A percentile compares a stretch with the other conserved stretches of the same genome.
These are phyloP conservation scores for Eulemur mongoz DNA, from an alignment of 2,797 vertebrate species.

Conservation along the genomic window DNA sequence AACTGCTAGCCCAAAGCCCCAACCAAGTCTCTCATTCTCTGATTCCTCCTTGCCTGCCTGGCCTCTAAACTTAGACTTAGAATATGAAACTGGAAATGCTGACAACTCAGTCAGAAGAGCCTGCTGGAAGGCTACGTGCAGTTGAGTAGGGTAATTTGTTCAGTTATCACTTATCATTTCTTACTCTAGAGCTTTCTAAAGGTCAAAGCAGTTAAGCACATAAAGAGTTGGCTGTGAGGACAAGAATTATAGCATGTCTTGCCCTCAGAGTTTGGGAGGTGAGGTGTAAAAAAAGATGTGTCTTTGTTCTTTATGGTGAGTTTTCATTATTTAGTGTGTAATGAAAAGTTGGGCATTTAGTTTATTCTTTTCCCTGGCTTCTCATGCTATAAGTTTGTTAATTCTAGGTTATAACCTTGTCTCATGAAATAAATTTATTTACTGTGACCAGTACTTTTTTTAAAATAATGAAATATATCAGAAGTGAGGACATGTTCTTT, in stretches of 20 bases:
- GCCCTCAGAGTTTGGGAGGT: not conserved
- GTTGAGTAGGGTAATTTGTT: not conserved
- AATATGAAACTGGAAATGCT: not conserved
- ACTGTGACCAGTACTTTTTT: not conserved
- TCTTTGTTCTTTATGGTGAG: not conserved
- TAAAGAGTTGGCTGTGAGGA: not conserved
- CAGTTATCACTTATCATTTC: not conserved
- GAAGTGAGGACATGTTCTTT: not conserved
- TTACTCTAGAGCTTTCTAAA: not conserved
- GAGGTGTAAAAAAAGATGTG: not conserved
- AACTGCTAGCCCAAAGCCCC: not conserved
- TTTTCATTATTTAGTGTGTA: not conserved
- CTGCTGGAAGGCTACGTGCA: not conserved
- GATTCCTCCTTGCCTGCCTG: not conserved
- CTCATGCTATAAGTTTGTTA: not conserved
- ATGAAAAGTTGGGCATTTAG: not conserved
- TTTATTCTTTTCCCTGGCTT: not conserved
- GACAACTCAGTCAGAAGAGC: not conserved
- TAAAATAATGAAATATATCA: slow-evolving; percentile 13
- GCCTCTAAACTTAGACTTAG: not conserved
- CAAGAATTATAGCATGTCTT: not conserved
- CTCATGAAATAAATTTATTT: not conserved
- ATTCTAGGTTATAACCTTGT: not conserved
- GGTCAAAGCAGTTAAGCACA: not conserved
- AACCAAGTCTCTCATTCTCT: not conserved